Evolutionary conservation across 2,113 vertebrate species (phyloP), one percentile per base, ranked within the genome.

Genomic region (Gorsachius goisagi): DNA sequence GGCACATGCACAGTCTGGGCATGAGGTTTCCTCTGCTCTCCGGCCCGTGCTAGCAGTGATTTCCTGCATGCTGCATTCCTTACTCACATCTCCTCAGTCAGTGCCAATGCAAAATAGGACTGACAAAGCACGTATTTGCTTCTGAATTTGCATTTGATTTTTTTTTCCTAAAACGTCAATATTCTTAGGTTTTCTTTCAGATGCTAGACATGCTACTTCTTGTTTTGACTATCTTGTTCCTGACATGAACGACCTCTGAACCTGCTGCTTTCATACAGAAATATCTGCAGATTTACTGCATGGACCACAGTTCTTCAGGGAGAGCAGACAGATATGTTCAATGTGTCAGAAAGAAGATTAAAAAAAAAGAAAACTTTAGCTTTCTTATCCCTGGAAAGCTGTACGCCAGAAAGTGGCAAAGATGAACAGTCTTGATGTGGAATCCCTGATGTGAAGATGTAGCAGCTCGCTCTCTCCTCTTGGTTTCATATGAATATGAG

Each of bases 401-500:
- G 59, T 89, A 97, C 92, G n/a, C 24, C 16, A 85, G 11, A 97
- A 97, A 24, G 73, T 97, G 79, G 64, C 71, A 47, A 95, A 96
- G 75, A 98, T 98, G 97, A 98, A 73, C 27, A 86, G 52, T 75
- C 85, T 24, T 72, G 97, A 11, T 97, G 96, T 85, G 97, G 96
- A 23, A 98, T 98, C 44, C 95, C 97, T 69, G 96, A 98, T 58
- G 85, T 97, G 71, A 97, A 98, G 30, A 97, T 93, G 64, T 85
- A 94, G 72, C 84, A 88, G 47, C 93, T 98, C 15, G 16, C 30
- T 98, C 50, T 21, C 26, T 79, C 20, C n/a, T 32, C 35, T 62
- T 78, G 18, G 7, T 75, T 75, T 86, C 72, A 22, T 32, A 49
- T 6, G 11, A 82, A 50, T 13, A 11, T 37, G 64, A 32, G 49